A percentile compares a stretch with the other conserved stretches of the same genome.
Conservation (phyloP, 30 jellyfish, hydroid and myxozoan species). For the Calvadosia cruxmelitensis region DNA sequence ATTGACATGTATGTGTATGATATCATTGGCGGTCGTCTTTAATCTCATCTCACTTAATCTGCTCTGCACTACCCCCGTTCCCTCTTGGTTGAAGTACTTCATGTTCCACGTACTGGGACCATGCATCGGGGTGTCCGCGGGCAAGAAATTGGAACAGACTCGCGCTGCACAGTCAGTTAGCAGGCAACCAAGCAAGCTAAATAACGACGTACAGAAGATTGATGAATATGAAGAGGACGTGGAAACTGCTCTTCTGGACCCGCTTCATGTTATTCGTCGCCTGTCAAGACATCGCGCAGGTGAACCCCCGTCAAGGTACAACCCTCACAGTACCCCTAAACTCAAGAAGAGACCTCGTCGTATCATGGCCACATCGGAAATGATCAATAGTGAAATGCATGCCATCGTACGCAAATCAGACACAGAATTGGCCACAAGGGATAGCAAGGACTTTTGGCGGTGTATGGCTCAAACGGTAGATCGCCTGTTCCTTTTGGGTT, state of each 20-base stretch:
- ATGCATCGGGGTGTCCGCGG: conserved; percentile 68
- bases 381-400: neutral
- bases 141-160: neutral
- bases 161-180: neutral
- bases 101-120: conserved; percentile 83
- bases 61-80: conserved; percentile 33
- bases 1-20: conserved; percentile 69
- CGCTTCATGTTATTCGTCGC: neutral
- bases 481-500: conserved; percentile 50
- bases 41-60: conserved; percentile 65
- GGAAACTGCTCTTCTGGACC: neutral
- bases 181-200: neutral
- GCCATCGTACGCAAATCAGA: conserved; percentile 8
- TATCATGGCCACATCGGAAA: neutral
- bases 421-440: conserved; percentile 24
- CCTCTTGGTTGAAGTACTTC: conserved; percentile 55
- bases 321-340: neutral
- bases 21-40: conserved; percentile 67
- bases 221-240: neutral
- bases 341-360: neutral
- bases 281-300: neutral
- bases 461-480: conserved; percentile 82
- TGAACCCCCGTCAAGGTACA: neutral
- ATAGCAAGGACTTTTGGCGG: conserved; percentile 81
- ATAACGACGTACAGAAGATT: neutral